Conservation (phyloP, 1,140 invertebrate species). For the Diprion similis region DNA sequence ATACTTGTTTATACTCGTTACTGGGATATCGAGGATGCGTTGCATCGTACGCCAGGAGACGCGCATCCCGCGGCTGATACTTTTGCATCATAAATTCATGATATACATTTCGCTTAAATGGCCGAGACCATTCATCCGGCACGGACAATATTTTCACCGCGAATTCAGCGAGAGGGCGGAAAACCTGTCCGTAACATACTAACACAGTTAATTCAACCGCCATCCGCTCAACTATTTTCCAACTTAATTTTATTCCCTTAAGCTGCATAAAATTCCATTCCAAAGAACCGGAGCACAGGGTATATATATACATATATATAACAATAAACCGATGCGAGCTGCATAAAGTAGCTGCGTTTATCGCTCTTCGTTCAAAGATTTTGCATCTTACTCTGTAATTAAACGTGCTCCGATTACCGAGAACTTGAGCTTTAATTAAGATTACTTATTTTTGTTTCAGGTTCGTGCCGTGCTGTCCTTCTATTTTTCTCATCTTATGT, state of each 20-base stretch:
- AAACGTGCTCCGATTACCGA: neutral
- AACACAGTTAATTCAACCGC: neutral
- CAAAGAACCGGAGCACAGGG: too few species aligned
- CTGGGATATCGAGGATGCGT: too few species aligned
- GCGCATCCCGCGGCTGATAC: neutral
- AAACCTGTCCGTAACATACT: neutral
- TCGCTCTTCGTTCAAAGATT: too few species aligned
- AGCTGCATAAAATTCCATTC: too few species aligned
- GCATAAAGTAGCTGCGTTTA: neutral
- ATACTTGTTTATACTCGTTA: neutral
- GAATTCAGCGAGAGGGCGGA: neutral
- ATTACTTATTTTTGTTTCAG: neutral
- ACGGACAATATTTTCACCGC: neutral
- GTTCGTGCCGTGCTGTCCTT: neutral
- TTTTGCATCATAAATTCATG: neutral
- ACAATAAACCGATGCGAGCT: neutral
- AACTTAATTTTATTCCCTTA: neutral
- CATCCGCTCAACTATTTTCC: neutral
- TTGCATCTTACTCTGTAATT: neutral
- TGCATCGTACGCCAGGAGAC: too few species aligned
- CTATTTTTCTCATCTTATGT: neutral
- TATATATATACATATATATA: neutral
- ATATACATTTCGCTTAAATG: neutral
- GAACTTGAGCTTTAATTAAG: neutral
- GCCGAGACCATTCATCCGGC: neutral